Percentiles rank a stretch among this genome's conserved stretches.
phyloP scores from a whole-genome alignment of 2,797 vertebrate genomes.

The Hirundo rustica region DNA sequence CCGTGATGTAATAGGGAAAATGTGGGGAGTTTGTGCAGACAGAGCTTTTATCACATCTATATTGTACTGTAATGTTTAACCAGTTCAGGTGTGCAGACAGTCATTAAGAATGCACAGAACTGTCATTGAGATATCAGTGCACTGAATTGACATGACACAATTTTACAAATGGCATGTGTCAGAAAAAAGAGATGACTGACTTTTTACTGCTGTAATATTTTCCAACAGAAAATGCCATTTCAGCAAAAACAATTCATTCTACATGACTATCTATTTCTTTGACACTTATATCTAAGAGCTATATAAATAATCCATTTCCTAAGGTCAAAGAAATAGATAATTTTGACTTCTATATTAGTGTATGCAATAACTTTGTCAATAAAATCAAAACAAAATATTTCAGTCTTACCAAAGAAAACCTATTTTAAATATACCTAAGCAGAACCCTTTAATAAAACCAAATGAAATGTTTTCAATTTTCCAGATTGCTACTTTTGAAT shows the following conservation, averaged over 20 bases:
- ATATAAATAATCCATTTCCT: neutral
- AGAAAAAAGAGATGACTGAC: neutral
- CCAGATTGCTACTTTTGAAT: neutral
- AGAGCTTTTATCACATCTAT: neutral
- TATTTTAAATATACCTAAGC: neutral
- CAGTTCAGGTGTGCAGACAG: neutral
- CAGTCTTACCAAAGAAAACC: neutral
- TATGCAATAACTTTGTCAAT: neutral
- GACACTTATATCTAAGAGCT: neutral
- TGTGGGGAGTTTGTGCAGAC: rapidly evolving
- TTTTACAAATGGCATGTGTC: neutral
- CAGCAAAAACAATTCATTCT: neutral
- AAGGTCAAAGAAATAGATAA: neutral
- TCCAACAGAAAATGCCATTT: neutral
- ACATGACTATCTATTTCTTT: neutral
- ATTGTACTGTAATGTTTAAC: neutral
- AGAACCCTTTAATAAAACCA: neutral
- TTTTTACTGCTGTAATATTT: neutral
- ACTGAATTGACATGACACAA: neutral
- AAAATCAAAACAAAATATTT: neutral
- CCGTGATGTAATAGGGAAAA: rapidly evolving
- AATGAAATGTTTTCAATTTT: neutral
- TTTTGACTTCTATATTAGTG: neutral
- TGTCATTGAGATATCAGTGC: neutral
- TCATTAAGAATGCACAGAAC: neutral